Evolutionary conservation across 2,888 invertebrate genomes (phyloP).

Genomic region (Phrixothrix hirtus): DNA sequence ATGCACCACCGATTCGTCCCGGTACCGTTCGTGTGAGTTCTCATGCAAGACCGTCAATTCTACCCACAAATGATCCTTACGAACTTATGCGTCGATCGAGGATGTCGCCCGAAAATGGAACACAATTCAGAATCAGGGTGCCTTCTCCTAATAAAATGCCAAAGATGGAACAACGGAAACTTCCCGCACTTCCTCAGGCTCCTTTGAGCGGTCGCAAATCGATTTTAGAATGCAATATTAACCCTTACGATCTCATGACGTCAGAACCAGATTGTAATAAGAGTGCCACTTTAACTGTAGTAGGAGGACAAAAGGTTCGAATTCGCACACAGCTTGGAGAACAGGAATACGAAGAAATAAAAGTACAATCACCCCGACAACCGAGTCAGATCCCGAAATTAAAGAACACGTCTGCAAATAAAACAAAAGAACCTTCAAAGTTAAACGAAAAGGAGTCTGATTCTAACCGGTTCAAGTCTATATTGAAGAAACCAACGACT

Average conservation of each 20-base stretch:
- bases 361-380: conserved; percentile 34
- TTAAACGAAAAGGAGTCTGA: conserved; percentile 46
- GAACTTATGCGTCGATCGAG: conserved; percentile 81
- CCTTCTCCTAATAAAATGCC: conserved; percentile 50
- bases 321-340: conserved; percentile 50
- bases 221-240: conserved; percentile 81
- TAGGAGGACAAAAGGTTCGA: conserved; percentile 55
- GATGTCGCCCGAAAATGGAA: conserved; percentile 50
- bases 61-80: conserved; percentile 75
- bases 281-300: conserved; percentile 46
- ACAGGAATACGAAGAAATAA: conserved; percentile 46
- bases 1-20: conserved; percentile 56
- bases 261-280: conserved; percentile 43
- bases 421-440: conserved; percentile 25
- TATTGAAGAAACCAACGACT: conserved; percentile 59
- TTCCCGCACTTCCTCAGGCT: conserved; percentile 4
- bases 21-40: conserved; percentile 68
- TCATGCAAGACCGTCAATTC: conserved; percentile 66
- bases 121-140: conserved; percentile 55
- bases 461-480: conserved; percentile 56
- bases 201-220: conserved; percentile 61
- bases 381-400: conserved; percentile 29
- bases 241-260: conserved; percentile 80
- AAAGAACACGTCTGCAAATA: conserved; percentile 17
- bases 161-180: conserved; percentile 40